These are phyloP conservation scores for Bradynema listronoti DNA, from an alignment of 1,140 invertebrate species.

Conservation along the genomic window DNA sequence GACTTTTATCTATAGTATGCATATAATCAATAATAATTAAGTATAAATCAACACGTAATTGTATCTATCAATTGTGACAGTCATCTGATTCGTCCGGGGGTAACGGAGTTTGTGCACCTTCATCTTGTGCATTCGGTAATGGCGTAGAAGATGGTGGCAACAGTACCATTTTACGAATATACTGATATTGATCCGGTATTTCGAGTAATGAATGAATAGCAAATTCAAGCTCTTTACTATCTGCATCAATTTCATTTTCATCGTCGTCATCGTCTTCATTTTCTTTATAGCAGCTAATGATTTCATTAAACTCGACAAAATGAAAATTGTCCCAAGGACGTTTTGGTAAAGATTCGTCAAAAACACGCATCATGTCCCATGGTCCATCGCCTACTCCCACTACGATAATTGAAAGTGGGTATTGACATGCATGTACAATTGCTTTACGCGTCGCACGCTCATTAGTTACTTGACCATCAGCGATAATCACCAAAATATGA, in stretches of 20 bases:
- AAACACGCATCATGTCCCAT: conserved; percentile 62
- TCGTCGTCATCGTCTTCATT: conserved; percentile 16
- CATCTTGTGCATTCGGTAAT: too few species aligned
- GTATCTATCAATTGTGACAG: too few species aligned
- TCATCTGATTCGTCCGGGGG: too few species aligned
- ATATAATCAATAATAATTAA: too few species aligned
- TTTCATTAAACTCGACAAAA: conserved; percentile 63
- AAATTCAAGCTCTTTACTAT: conserved; percentile 50
- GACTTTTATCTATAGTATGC: too few species aligned
- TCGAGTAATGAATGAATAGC: conserved; percentile 55
- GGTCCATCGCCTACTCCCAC: conserved; percentile 64
- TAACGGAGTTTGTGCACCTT: too few species aligned
- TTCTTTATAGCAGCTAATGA: too few species aligned
- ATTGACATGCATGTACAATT: conserved; percentile 62
- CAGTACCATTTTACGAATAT: conserved; percentile 11
- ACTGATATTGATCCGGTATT: conserved; percentile 47
- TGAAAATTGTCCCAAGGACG: conserved; percentile 64
- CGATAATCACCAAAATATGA: conserved; percentile 63
- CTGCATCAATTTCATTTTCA: conserved; percentile 20
- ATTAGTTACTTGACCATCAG: conserved; percentile 63
- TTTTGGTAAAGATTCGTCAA: conserved; percentile 62
- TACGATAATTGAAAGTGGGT: conserved; percentile 63
- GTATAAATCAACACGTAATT: too few species aligned
- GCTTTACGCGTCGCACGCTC: conserved; percentile 60
- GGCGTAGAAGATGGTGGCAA: too few species aligned